Conservation (phyloP, 2,888 invertebrate genomes). For the Thereva nobilitata region DNA sequence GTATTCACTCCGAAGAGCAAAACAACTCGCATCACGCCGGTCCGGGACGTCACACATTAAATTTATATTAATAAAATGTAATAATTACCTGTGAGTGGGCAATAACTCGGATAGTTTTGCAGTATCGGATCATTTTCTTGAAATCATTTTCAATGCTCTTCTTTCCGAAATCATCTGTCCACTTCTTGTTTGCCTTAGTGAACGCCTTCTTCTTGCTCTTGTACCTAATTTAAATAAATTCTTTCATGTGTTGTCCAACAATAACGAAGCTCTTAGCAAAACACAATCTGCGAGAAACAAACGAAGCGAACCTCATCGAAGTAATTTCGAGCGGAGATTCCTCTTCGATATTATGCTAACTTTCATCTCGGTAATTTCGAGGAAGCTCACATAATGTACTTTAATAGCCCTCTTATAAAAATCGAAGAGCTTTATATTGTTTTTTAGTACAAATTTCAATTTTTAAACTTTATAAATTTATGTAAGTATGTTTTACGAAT, state of each 20-base stretch:
- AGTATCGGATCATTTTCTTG: conserved; percentile 97
- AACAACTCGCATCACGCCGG: conserved; percentile 31
- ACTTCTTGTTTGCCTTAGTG: conserved; percentile 96
- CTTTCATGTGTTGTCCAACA: conserved; percentile 26
- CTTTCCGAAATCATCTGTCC: conserved; percentile 96
- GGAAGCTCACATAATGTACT: conserved; percentile 56
- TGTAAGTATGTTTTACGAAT: conserved; percentile 39
- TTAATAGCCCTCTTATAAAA: conserved; percentile 67
- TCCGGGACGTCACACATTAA: conserved; percentile 53
- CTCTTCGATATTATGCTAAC: conserved; percentile 56
- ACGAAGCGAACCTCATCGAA: conserved; percentile 65
- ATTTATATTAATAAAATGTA: neutral
- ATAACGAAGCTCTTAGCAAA: neutral
- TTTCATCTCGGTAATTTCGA: conserved; percentile 44
- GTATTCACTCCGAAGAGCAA: neutral
- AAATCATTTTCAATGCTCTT: conserved; percentile 97
- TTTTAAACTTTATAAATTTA: conserved; percentile 43
- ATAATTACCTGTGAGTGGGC: conserved; percentile 91
- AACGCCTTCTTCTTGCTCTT: conserved; percentile 99
- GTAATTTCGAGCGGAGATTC: conserved; percentile 67
- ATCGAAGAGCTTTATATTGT: conserved; percentile 66
- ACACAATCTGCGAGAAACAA: conserved; percentile 13
- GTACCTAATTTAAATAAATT: conserved; percentile 72
- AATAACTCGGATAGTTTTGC: conserved; percentile 93
- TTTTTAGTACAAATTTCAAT: conserved; percentile 39